These are phyloP conservation scores for Caenorhabditis elegans DNA, from an alignment of 1,140 invertebrate species.

Conservation along the genomic window WBcel235 BX284604.4:612001-612500, in stretches of 20 bases:
- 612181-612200: slow-evolving; percentile 54
- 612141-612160: slow-evolving; percentile 57
- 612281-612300: slow-evolving; percentile 65
- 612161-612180: slow-evolving; percentile 64
- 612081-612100: slow-evolving; percentile 64
- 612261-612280: slow-evolving; percentile 62
- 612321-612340: slow-evolving; percentile 61
- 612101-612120: slow-evolving; percentile 67
- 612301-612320: slow-evolving; percentile 64
- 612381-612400: too few relatives aligned
- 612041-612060: slow-evolving; percentile 68
- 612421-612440: too few relatives aligned
- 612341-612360: slow-evolving; percentile 30
- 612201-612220: slow-evolving; percentile 61
- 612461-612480: too few relatives aligned
- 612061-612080: slow-evolving; percentile 67
- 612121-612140: slow-evolving; percentile 63
- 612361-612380: too few relatives aligned
- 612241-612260: slow-evolving; percentile 45
- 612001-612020: slow-evolving; percentile 69
- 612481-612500: too few relatives aligned
- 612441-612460: too few relatives aligned
- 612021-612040: slow-evolving; percentile 68
- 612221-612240: slow-evolving; percentile 60
- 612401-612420: too few relatives aligned